Evolutionary conservation across 1,140 invertebrate genomes (phyloP).

Genomic region (Drosophila insularis): DNA sequence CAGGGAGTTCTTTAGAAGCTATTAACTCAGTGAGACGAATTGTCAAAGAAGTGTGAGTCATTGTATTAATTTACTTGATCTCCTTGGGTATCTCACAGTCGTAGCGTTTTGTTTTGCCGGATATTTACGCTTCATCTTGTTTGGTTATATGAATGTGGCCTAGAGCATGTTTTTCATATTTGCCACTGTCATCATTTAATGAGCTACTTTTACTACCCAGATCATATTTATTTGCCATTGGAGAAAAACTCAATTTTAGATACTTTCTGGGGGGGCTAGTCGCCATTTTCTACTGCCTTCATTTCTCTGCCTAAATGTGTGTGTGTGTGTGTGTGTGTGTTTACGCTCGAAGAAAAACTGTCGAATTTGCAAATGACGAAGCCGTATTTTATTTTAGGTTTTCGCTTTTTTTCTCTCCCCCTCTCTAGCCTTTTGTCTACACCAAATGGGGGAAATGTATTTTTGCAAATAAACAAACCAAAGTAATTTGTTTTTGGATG

Average conservation of each 20-base stretch:
- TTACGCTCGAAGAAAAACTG: conserved; percentile 61
- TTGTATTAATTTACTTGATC: no score
- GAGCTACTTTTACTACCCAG: conserved; percentile 50
- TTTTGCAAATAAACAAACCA: conserved; percentile 53
- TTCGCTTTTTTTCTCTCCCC: conserved; percentile 1
- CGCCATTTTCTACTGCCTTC: conserved; percentile 26
- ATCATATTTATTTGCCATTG: conserved; percentile 38
- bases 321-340: conserved; percentile 3
- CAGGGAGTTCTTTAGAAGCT: no score
- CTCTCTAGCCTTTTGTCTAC: conserved; percentile 31
- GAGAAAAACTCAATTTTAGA: conserved; percentile 33
- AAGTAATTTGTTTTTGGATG: conserved; percentile 50
- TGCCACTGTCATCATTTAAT: conserved; percentile 70
- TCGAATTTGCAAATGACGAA: conserved; percentile 62
- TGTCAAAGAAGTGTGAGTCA: no score
- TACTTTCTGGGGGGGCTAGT: conserved; percentile 24
- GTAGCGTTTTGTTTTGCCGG: background rate
- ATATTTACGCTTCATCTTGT: conserved; percentile 7
- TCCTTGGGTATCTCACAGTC: background rate
- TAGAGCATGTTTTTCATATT: conserved; percentile 44
- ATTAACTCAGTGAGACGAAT: no score
- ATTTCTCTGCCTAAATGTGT: background rate
- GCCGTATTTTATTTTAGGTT: conserved; percentile 40
- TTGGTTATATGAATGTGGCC: conserved; percentile 15
- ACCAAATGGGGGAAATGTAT: conserved; percentile 34